Evolutionary conservation across 2,888 invertebrate species (phyloP), one percentile per base, ranked within the genome.

Genomic region (Diabrotica balteata): DNA sequence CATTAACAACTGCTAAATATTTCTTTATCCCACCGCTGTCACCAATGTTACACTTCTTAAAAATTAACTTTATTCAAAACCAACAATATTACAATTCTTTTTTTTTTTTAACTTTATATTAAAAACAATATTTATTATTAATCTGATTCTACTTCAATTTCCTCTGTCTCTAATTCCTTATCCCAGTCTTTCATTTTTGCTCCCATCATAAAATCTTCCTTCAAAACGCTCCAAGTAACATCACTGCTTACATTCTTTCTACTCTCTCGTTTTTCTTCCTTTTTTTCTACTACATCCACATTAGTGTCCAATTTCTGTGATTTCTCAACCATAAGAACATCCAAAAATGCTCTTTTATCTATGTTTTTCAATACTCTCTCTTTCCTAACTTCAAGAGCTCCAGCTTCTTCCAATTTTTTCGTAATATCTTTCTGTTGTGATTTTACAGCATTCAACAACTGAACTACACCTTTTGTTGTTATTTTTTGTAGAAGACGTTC

Each of bases 121-220:
- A 22, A 64, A 60, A 22, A 54, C n/a, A 7, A 45, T 17, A 46
- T 49, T 42, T 44, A 43, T 50, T 44, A 17, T 59, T 69, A 76
- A 70, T 74, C 71, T 53, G 69, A 67, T 59, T 73, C 74, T 52
- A 69, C 71, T 59, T 85, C 80, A 59, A 82, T 80, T 42, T 84
- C 83, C 47, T 87, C 67, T 22, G 45, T 61, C 74, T 87, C 86
- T 54, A 87, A 85, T 75, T 92, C 89, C 83, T 93, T 93, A 80
- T 96, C 94, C 96, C 96, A 96, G 83, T 96, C 94, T 85, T 95
- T 95, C 85, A 95, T 88, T 84, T 92, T 93, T 45, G 93, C 91
- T 72, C 92, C 93, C 88, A 94, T 93, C 90, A 95, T 93, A 81
- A 94, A 97, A 83, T 96, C 95, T 79, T 95, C 94, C 72, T 92